Conservation (phyloP, 2,113 vertebrate genomes). For the Thomomys bottae region DNA sequence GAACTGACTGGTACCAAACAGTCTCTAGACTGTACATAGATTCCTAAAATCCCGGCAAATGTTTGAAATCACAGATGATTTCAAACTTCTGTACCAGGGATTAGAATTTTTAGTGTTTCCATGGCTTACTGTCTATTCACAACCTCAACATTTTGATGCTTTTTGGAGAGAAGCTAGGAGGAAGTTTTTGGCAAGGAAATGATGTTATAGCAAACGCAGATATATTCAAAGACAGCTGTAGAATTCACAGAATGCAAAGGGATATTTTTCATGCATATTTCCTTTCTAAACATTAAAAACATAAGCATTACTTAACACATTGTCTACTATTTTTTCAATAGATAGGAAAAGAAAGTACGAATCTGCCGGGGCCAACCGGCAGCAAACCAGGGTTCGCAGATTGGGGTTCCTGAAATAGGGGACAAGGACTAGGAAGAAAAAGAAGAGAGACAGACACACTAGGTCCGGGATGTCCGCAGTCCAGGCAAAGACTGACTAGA, state of each 20-base stretch:
- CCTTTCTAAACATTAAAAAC: slow-evolving; percentile 47
- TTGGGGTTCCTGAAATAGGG: too few species aligned
- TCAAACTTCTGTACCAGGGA: neutral
- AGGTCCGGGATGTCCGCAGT: too few species aligned
- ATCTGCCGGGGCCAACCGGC: too few species aligned
- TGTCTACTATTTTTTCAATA: neutral
- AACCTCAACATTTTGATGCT: neutral
- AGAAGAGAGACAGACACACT: too few species aligned
- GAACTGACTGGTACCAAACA: slow-evolving; percentile 29
- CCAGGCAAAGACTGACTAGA: too few species aligned
- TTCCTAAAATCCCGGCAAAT: slow-evolving; percentile 41
- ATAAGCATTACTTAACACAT: neutral
- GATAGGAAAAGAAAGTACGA: neutral
- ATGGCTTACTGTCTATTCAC: neutral
- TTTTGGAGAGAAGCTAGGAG: neutral
- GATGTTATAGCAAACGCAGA: slow-evolving; percentile 8
- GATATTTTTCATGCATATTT: slow-evolving; percentile 29
- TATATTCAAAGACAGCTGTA: neutral
- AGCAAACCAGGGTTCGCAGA: too few species aligned
- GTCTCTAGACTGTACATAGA: neutral
- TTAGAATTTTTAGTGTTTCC: neutral
- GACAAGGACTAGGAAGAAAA: too few species aligned
- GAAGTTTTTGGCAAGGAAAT: neutral
- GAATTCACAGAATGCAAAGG: slow-evolving; percentile 18
- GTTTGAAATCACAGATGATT: slow-evolving; percentile 49